phyloP scores from a whole-genome alignment of 2,113 vertebrate species.

The Platycercus adscitus region DNA sequence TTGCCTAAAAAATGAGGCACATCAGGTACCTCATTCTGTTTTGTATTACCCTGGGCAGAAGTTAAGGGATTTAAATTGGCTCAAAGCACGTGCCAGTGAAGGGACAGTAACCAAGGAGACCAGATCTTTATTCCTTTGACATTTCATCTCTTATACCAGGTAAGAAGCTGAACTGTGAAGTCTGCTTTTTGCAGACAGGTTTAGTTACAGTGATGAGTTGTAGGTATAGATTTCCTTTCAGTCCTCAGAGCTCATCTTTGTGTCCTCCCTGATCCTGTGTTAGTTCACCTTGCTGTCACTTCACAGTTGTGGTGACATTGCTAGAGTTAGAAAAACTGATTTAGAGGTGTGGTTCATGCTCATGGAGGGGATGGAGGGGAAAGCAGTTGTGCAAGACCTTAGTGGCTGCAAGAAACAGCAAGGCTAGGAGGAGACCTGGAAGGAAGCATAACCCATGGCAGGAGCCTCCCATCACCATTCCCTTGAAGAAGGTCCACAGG shows the following conservation, averaged over 20 bases:
- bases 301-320: accelerated
- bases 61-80: background rate
- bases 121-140: background rate
- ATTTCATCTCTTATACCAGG: background rate
- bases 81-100: background rate
- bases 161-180: background rate
- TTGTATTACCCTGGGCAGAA: background rate
- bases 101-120: background rate
- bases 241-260: background rate
- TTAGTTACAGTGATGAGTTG: background rate
- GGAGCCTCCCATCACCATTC: background rate
- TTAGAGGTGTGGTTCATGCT: background rate
- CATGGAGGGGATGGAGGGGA: background rate
- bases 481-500: accelerated
- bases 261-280: background rate
- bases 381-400: background rate
- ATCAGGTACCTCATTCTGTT: background rate
- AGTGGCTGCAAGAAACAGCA: background rate
- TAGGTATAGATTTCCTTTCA: background rate
- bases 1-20: background rate
- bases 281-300: background rate
- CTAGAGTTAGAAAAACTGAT: background rate
- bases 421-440: background rate
- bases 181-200: background rate
- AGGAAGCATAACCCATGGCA: background rate